Conservation (phyloP, 2,113 vertebrate genomes). For the Cephalopterus ornatus region DNA sequence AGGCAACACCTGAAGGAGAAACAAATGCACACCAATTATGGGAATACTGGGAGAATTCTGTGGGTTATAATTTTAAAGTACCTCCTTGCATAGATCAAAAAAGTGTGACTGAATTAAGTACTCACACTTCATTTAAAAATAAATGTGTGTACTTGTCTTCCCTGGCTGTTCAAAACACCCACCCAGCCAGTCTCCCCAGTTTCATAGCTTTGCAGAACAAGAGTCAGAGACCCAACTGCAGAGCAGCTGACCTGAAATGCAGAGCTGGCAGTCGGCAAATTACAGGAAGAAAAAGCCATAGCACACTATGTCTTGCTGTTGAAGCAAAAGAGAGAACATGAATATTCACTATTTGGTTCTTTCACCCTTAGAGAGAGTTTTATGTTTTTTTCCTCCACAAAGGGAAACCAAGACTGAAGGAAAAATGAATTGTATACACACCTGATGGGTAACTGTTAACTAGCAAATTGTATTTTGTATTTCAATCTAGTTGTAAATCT, state of each 20-base stretch:
- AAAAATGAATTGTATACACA: neutral
- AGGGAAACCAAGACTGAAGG: neutral
- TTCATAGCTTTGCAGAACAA: neutral
- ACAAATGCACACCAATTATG: neutral
- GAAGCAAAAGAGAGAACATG: neutral
- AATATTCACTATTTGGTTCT: neutral
- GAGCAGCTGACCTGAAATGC: neutral
- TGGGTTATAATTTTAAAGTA: neutral
- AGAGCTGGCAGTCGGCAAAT: neutral
- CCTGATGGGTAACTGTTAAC: neutral
- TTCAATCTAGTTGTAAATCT: neutral
- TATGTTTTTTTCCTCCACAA: neutral
- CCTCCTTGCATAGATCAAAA: neutral
- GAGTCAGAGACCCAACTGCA: neutral
- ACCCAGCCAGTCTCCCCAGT: neutral
- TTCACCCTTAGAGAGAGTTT: neutral
- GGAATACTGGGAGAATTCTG: neutral
- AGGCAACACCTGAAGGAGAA: conserved; percentile 1
- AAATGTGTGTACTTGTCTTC: neutral
- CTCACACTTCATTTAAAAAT: neutral
- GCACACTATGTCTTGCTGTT: neutral
- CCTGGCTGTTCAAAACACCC: neutral
- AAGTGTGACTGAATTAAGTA: neutral
- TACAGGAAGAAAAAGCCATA: neutral
- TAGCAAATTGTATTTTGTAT: neutral